Evolutionary conservation across 2,797 vertebrate species (phyloP), one percentile per base, ranked within the genome.

Genomic region (Xenopus petersii): DNA sequence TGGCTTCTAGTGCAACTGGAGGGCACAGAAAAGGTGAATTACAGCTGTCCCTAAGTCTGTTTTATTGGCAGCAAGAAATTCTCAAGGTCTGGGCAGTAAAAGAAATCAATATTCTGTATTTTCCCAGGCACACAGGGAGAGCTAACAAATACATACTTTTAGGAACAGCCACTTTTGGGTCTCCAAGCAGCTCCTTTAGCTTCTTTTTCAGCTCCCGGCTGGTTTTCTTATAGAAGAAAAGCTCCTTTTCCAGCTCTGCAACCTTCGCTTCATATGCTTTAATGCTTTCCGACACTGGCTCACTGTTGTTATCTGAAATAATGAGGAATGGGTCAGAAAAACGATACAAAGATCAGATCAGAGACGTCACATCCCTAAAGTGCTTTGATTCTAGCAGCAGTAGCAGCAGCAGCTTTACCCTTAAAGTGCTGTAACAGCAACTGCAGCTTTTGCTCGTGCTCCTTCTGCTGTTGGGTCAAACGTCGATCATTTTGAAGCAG

Each of bases 151-250:
- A 74, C 70, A 61, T 84, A 84, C 82, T 75, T 59, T 84, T 84
- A 64, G 81, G 81, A 78, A 80, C 21, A 16, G 79, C 47, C 2
- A 79, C 0, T 62, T 83, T 74, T 75, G 67, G 15, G 72, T 90
- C 89, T 70, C 81, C 80, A 12, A 82, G 73, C 42, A 92, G 54
- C 48, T 89, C 88, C 74, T 86, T 91, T 70, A 96, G 81, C 84
- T 94, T 95, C 86, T 93, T 95, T 84, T 92, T 96, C 79, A 96
- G 88, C 58, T 95, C 91, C 61, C 95, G 91, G 69, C 90, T 94
- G 42, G 89, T 93, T 89, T 89, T 95, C 89, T 96, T 97, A 85
- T 95, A 96, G 88, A 93, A 97, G 84, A 93, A 94, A 80, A 97
- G 88, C 64, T 97, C 94, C 83, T 92, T 96, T 87, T 96, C 94